Conservation (phyloP, 2,888 invertebrate species). For the Alentia gelatinosa region DNA sequence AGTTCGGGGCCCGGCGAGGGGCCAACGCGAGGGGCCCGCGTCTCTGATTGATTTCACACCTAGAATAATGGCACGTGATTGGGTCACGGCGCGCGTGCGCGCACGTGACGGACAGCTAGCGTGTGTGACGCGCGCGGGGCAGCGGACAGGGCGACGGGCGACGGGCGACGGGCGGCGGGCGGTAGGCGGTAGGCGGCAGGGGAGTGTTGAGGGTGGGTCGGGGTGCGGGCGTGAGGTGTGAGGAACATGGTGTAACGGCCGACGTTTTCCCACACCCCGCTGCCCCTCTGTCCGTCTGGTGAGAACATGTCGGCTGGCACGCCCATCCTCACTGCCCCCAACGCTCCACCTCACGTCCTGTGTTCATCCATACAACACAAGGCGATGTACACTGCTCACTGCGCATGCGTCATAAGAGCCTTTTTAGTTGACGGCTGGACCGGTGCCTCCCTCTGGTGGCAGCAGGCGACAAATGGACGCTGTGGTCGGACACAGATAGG, state of each 20-base stretch:
- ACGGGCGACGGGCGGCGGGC: not conserved
- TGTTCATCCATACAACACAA: not conserved
- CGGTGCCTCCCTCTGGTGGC: not conserved
- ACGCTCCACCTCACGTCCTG: no score
- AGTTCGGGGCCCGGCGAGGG: not conserved
- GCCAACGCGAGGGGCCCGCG: not conserved
- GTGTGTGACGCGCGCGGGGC: not conserved
- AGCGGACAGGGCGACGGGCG: not conserved
- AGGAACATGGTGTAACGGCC: not conserved
- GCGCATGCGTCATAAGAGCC: not conserved
- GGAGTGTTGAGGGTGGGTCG: not conserved
- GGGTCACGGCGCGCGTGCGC: not conserved
- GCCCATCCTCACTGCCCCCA: no score
- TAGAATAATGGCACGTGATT: constrained; percentile 44
- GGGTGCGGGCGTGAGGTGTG: not conserved
- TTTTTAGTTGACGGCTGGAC: not conserved
- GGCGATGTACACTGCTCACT: not conserved
- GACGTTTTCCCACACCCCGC: not conserved
- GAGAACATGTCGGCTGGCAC: not conserved
- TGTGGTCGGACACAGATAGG: not conserved
- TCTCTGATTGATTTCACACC: constrained; percentile 49
- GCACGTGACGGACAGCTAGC: not conserved
- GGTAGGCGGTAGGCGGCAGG: not conserved
- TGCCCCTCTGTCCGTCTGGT: not conserved
- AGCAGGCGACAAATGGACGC: not conserved